Percentiles rank a stretch among this genome's conserved stretches.
These are phyloP conservation scores for Labeo rohita DNA, from an alignment of 2,113 vertebrate species.

Conservation along the genomic window DNA sequence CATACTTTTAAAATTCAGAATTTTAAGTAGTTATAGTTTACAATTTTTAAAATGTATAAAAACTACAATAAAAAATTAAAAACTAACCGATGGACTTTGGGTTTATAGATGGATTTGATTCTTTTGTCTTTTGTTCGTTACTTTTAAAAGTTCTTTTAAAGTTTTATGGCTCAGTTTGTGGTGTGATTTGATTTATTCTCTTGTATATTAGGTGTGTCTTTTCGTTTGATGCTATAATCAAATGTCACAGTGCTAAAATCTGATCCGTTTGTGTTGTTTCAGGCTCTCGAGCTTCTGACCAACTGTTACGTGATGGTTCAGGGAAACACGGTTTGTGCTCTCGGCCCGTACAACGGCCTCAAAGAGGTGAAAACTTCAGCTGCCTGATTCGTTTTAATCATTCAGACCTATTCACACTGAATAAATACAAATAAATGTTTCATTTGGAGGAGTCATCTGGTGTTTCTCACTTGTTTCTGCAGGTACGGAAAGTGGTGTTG, in stretches of 20 bases:
- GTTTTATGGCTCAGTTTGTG: background rate
- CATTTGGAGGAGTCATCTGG: background rate
- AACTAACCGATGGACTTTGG: too few relatives aligned
- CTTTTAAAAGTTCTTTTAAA: background rate
- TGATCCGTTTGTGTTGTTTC: background rate
- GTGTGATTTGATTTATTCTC: background rate
- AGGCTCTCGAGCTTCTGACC: conserved; percentile 94
- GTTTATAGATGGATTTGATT: background rate
- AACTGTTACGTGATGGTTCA: conserved; percentile 98
- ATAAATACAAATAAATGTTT: background rate
- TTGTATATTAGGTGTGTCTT: background rate
- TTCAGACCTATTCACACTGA: background rate
- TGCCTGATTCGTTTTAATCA: background rate
- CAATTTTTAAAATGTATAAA: too few relatives aligned
- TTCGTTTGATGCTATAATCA: background rate
- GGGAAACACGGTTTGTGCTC: conserved; percentile 93
- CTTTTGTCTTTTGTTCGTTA: background rate
- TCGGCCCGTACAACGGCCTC: conserved; percentile 88
- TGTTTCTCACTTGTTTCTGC: conserved; percentile 32
- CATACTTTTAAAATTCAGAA: too few relatives aligned
- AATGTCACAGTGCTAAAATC: background rate
- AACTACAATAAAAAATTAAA: too few relatives aligned
- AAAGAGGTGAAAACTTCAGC: conserved; percentile 83
- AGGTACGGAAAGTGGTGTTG: conserved; percentile 96
- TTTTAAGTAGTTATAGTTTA: too few relatives aligned